Evolutionary conservation across 2,797 vertebrate genomes (phyloP).

Genomic region (Leptoclinus maculatus): DNA sequence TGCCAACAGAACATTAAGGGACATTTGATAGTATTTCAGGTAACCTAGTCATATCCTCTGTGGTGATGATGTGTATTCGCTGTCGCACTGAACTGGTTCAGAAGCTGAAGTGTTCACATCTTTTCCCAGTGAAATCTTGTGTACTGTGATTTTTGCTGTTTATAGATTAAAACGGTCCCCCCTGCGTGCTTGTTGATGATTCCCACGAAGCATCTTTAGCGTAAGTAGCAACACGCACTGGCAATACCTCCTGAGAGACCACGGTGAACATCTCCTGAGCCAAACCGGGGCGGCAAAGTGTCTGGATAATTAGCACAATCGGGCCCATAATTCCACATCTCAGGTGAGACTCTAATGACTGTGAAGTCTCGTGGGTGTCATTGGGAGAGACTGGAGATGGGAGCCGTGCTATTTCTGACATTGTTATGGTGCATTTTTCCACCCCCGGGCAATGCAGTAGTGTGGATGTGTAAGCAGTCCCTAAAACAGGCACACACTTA

Average conservation of each 20-base stretch:
- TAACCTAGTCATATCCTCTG: neutral
- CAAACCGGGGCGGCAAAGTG: constrained; percentile 42
- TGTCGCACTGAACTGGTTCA: neutral
- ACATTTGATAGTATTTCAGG: neutral
- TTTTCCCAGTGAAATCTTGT: constrained; percentile 29
- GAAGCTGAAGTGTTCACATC: constrained; percentile 14
- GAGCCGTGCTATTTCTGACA: constrained; percentile 7
- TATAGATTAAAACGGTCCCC: constrained; percentile 45
- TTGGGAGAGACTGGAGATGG: constrained; percentile 16
- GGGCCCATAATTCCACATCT: constrained; percentile 61
- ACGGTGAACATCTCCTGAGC: constrained; percentile 40
- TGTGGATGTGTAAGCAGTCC: constrained; percentile 17
- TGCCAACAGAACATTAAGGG: neutral
- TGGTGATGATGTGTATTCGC: neutral
- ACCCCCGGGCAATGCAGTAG: neutral
- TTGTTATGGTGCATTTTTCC: constrained; percentile 14
- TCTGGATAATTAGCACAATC: constrained; percentile 70
- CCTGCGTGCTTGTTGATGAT: constrained; percentile 36
- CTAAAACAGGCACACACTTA: neutral
- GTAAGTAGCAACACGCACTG: constrained; percentile 36
- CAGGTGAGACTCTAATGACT: constrained; percentile 55
- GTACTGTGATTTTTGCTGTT: constrained; percentile 43
- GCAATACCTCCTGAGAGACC: constrained; percentile 39
- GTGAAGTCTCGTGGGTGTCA: constrained; percentile 52
- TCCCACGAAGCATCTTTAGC: constrained; percentile 54